Evolutionary conservation across 2,888 invertebrate genomes (phyloP).

Genomic region (Cosmia trapezina): DNA sequence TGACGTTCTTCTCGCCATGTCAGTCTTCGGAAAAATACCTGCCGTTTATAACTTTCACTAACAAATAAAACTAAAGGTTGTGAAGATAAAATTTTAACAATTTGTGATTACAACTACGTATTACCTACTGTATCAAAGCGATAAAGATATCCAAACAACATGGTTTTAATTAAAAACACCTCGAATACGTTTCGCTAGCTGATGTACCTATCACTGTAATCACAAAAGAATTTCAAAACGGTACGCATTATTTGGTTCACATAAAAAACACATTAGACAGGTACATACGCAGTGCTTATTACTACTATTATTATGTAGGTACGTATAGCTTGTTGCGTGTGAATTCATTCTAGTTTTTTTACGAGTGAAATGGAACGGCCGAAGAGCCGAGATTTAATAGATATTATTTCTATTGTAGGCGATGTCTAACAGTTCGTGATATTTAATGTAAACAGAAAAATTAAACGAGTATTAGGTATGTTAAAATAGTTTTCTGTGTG

Average conservation of each 20-base stretch:
- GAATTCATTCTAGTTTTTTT: slow-evolving; percentile 54
- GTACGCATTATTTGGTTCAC: slow-evolving; percentile 45
- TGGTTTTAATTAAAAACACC: slow-evolving; percentile 18
- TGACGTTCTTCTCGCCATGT: background rate
- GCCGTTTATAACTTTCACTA: background rate
- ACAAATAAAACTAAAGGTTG: background rate
- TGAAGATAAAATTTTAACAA: slow-evolving; percentile 15
- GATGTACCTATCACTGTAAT: slow-evolving; percentile 32
- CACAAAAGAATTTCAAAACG: slow-evolving; percentile 44
- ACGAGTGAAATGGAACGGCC: slow-evolving; percentile 57
- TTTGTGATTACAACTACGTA: slow-evolving; percentile 14
- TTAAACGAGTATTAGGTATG: background rate
- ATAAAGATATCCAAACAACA: slow-evolving; percentile 24
- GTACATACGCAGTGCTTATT: slow-evolving; percentile 32
- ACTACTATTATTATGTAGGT: slow-evolving; percentile 56
- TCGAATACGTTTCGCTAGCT: slow-evolving; percentile 24
- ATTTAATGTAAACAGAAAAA: slow-evolving; percentile 20
- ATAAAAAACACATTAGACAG: slow-evolving; percentile 31
- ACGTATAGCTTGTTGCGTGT: slow-evolving; percentile 60
- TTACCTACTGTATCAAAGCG: background rate
- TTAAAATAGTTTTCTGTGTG: background rate
- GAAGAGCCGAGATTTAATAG: slow-evolving; percentile 37
- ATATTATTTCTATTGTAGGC: slow-evolving; percentile 37
- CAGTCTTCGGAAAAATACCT: background rate
- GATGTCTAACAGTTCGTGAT: slow-evolving; percentile 2